Percentiles rank a stretch among this genome's conserved stretches.
These are phyloP conservation scores for Lamprotornis superbus DNA, from an alignment of 2,113 vertebrate genomes.

Conservation along the genomic window DNA sequence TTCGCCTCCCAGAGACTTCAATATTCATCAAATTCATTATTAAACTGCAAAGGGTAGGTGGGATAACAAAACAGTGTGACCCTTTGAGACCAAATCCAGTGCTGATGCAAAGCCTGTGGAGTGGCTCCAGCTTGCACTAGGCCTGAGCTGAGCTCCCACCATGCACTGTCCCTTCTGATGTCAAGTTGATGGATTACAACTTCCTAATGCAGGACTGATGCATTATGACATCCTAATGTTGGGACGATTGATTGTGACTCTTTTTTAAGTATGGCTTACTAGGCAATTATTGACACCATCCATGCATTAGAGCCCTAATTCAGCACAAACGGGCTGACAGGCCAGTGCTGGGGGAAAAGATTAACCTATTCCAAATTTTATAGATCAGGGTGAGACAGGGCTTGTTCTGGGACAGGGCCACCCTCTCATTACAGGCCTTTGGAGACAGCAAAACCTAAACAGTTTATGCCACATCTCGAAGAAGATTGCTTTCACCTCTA, in stretches of 20 bases:
- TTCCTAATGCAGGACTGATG: slow-evolving; percentile 55
- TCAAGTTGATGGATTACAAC: slow-evolving; percentile 52
- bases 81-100: background rate
- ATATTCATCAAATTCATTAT: background rate
- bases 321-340: slow-evolving; percentile 36
- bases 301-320: slow-evolving; percentile 46
- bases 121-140: background rate
- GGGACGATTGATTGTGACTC: slow-evolving; percentile 66
- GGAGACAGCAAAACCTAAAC: slow-evolving; percentile 71
- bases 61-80: background rate
- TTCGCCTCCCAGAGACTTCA: background rate
- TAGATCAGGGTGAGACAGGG: slow-evolving; percentile 29
- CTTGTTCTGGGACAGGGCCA: slow-evolving; percentile 28
- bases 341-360: slow-evolving; percentile 9
- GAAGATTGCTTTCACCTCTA: slow-evolving; percentile 76
- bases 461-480: slow-evolving; percentile 69
- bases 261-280: slow-evolving; percentile 62
- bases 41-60: background rate
- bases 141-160: slow-evolving; percentile 4
- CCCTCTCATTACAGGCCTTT: slow-evolving; percentile 67
- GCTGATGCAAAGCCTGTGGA: background rate
- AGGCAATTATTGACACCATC: slow-evolving; percentile 53
- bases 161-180: slow-evolving; percentile 34
- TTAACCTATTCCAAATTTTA: slow-evolving; percentile 56
- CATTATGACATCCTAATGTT: slow-evolving; percentile 61